phyloP scores from a whole-genome alignment of 2,797 vertebrate species.

The Urocyon cinereoargenteus region DNA sequence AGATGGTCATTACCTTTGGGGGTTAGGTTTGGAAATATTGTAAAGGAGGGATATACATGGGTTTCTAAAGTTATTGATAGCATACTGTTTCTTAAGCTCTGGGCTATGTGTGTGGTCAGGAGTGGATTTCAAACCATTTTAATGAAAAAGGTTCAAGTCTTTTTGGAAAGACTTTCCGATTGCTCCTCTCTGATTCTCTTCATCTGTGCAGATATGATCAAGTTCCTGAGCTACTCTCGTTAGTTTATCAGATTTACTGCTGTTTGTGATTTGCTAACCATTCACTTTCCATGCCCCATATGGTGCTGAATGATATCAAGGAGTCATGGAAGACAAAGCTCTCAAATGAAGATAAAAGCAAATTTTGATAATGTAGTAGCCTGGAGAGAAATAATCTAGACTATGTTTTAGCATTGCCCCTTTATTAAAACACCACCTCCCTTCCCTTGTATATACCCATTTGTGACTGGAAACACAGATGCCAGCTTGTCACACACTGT shows the following conservation, averaged over 20 bases:
- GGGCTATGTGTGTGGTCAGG: too few relatives aligned
- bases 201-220: not conserved
- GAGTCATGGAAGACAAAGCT: not conserved
- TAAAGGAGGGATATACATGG: not conserved
- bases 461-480: not conserved
- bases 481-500: not conserved
- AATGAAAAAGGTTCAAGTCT: not conserved
- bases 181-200: not conserved
- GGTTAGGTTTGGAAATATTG: not conserved
- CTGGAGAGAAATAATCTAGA: not conserved
- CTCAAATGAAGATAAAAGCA: not conserved
- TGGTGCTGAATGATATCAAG: not conserved
- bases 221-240: not conserved
- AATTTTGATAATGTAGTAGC: not conserved
- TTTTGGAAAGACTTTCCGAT: not conserved
- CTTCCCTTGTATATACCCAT: not conserved
- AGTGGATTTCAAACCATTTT: not conserved
- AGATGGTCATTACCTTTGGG: not conserved
- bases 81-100: not conserved
- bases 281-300: not conserved
- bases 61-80: not conserved
- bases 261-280: not conserved
- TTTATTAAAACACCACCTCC: not conserved
- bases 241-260: not conserved
- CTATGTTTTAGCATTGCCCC: not conserved